Conservation (phyloP, 64 coral and sea anemone genomes). For the Montipora foliosa region DNA sequence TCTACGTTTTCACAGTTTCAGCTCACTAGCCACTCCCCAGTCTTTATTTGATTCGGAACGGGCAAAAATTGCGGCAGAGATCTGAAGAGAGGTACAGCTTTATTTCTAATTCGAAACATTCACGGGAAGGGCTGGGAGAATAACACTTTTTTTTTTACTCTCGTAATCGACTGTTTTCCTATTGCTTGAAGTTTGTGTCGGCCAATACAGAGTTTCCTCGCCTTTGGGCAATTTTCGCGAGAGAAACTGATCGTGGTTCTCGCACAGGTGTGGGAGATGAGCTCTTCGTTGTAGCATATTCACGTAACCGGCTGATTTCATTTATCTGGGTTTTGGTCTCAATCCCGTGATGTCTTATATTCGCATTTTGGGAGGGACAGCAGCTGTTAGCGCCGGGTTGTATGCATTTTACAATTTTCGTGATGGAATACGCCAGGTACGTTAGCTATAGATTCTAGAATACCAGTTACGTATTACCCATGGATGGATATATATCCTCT, state of each 20-base stretch:
- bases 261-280: not conserved
- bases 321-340: not conserved
- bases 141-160: too few species aligned
- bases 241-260: not conserved
- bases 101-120: not conserved
- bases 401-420: conserved; percentile 68
- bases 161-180: not conserved
- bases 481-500: too few species aligned
- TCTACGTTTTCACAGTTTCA: too few species aligned
- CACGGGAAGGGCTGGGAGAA: too few species aligned
- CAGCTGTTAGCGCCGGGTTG: conserved; percentile 55
- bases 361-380: conserved; percentile 72
- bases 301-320: too few species aligned
- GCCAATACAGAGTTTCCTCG: not conserved
- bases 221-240: not conserved
- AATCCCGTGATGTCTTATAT: conserved; percentile 71
- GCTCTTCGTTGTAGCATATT: not conserved
- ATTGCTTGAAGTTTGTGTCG: not conserved
- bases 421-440: conserved; percentile 23
- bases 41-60: too few species aligned
- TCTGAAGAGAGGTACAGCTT: not conserved
- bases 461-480: too few species aligned
- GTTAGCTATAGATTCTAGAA: too few species aligned
- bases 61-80: not conserved
- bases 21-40: too few species aligned